phyloP scores from a whole-genome alignment of 2,797 vertebrate genomes.

The Lindbergichthys nudifrons region DNA sequence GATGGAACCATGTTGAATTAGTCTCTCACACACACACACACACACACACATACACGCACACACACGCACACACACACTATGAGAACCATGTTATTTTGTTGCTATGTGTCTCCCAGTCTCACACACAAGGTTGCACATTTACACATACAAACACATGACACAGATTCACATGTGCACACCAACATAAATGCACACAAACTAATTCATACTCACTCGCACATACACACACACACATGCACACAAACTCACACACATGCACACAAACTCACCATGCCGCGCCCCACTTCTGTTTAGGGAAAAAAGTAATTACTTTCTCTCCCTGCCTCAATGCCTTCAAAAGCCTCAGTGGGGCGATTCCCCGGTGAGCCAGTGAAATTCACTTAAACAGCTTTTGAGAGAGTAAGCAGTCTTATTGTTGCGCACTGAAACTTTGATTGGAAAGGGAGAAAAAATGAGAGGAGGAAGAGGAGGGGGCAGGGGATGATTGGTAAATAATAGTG shows the following conservation, averaged over 20 bases:
- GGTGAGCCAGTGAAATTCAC: constrained; percentile 85
- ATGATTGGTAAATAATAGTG: constrained; percentile 78
- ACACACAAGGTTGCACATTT: constrained; percentile 37
- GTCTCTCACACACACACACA: neutral
- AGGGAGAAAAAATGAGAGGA: constrained; percentile 66
- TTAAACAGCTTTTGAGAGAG: constrained; percentile 86
- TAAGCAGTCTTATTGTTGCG: constrained; percentile 86
- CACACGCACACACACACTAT: constrained; percentile 10
- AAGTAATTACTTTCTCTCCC: constrained; percentile 86
- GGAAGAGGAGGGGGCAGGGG: constrained; percentile 49
- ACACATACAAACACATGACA: constrained; percentile 55
- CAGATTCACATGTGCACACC: constrained; percentile 48
- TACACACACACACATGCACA: constrained; percentile 42
- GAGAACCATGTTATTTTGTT: constrained; percentile 45
- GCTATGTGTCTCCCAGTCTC: constrained; percentile 28
- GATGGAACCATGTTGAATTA: constrained; percentile 9
- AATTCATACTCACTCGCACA: constrained; percentile 52
- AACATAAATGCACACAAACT: constrained; percentile 45
- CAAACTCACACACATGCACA: constrained; percentile 30
- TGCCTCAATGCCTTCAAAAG: constrained; percentile 86
- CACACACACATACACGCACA: constrained; percentile 1
- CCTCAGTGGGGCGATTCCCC: constrained; percentile 83
- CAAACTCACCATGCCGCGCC: constrained; percentile 69
- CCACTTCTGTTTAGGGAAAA: constrained; percentile 85
- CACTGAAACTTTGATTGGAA: constrained; percentile 83